These are phyloP conservation scores for Anguilla pacifica DNA, from an alignment of 2,797 vertebrate genomes.

Conservation along the genomic window DNA sequence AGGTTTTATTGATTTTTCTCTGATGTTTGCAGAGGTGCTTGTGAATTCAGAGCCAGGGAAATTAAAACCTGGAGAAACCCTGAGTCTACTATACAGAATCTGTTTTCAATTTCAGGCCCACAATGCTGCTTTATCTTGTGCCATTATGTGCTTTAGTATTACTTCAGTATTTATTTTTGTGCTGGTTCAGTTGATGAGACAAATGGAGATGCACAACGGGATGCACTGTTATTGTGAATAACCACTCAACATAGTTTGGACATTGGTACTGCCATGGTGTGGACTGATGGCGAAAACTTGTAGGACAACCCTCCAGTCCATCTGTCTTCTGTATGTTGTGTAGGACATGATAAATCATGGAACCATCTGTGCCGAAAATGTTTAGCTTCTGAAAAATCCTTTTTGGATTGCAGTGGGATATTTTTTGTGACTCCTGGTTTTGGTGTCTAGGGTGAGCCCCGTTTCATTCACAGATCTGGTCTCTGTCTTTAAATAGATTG, in stretches of 20 bases:
- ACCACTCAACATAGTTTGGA: background rate
- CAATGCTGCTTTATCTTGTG: background rate
- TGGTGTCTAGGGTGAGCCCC: background rate
- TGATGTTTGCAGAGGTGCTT: too few species aligned
- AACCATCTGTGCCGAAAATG: background rate
- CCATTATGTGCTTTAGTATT: background rate
- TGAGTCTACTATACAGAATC: background rate
- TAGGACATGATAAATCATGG: background rate
- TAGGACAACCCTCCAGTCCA: background rate
- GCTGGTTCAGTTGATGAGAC: background rate
- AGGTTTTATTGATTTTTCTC: too few species aligned
- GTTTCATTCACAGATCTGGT: background rate
- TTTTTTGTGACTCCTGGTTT: background rate
- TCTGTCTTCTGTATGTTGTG: background rate
- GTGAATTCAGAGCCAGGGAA: too few species aligned
- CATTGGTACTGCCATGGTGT: background rate
- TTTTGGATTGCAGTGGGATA: background rate
- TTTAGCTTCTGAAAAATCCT: background rate
- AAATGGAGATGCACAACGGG: background rate
- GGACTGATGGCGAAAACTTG: background rate
- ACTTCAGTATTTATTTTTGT: background rate
- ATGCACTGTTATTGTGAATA: background rate
- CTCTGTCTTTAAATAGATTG: background rate
- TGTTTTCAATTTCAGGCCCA: background rate
- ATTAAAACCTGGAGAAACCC: background rate